Evolutionary conservation across 2,113 vertebrate genomes (phyloP).

Genomic region (Sorex araneus): DNA sequence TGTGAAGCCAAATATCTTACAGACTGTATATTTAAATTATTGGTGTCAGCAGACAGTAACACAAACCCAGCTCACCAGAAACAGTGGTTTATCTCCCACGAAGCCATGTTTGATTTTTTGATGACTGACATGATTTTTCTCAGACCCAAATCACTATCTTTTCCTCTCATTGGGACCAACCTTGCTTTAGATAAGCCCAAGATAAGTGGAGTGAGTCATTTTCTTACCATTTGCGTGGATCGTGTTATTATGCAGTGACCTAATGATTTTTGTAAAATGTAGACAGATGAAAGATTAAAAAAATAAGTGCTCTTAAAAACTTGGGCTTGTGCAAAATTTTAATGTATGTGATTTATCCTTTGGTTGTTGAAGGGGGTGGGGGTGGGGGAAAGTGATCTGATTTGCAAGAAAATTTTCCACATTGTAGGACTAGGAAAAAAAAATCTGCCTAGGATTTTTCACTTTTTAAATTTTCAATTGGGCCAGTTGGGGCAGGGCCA

Average conservation of each 20-base stretch:
- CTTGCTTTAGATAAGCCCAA: conserved; percentile 48
- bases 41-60: conserved; percentile 53
- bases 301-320: conserved; percentile 50
- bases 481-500: too few relatives aligned
- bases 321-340: conserved; percentile 32
- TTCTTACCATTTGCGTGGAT: neutral
- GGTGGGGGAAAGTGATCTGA: neutral
- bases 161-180: neutral
- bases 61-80: conserved; percentile 51
- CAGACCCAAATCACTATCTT: neutral
- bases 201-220: neutral
- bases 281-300: neutral
- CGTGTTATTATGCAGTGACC: neutral
- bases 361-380: neutral
- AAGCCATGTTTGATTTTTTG: conserved; percentile 55
- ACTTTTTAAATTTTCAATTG: too few relatives aligned
- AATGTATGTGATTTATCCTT: neutral
- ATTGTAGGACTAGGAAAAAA: neutral
- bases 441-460: conserved; percentile 46
- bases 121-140: conserved; percentile 52
- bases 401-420: neutral
- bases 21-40: conserved; percentile 62
- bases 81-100: conserved; percentile 14
- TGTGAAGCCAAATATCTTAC: conserved; percentile 60
- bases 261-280: conserved; percentile 24